Evolutionary conservation across 2,797 vertebrate species (phyloP).

Genomic region (Trichosurus vulpecula): DNA sequence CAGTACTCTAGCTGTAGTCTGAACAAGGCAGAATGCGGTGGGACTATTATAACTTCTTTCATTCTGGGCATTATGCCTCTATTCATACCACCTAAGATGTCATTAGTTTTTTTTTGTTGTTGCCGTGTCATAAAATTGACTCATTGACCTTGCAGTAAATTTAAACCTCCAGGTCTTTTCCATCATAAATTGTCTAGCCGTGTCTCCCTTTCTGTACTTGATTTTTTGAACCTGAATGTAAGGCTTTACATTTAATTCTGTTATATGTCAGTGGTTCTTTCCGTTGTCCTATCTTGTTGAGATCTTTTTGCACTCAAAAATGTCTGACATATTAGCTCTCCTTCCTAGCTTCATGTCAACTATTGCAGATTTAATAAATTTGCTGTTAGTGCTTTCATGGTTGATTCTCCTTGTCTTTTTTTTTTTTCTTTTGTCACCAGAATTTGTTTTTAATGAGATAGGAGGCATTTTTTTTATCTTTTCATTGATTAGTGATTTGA

Average conservation of each 20-base stretch:
- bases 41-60: not conserved
- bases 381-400: not conserved
- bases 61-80: not conserved
- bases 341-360: not conserved
- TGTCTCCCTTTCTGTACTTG: not conserved
- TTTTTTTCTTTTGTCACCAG: not conserved
- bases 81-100: not conserved
- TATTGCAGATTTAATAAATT: not conserved
- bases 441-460: not conserved
- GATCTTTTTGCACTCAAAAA: not conserved
- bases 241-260: not conserved
- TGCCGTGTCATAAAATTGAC: not conserved
- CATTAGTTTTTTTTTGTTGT: not conserved
- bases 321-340: not conserved
- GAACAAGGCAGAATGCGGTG: not conserved
- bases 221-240: not conserved
- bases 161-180: not conserved
- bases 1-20: not conserved
- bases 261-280: not conserved
- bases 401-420: not conserved
- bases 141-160: not conserved
- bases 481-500: not conserved
- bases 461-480: not conserved
- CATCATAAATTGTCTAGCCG: not conserved
- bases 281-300: not conserved